Conservation (phyloP, 2,797 vertebrate genomes). For the Coccyzus lansbergi region DNA sequence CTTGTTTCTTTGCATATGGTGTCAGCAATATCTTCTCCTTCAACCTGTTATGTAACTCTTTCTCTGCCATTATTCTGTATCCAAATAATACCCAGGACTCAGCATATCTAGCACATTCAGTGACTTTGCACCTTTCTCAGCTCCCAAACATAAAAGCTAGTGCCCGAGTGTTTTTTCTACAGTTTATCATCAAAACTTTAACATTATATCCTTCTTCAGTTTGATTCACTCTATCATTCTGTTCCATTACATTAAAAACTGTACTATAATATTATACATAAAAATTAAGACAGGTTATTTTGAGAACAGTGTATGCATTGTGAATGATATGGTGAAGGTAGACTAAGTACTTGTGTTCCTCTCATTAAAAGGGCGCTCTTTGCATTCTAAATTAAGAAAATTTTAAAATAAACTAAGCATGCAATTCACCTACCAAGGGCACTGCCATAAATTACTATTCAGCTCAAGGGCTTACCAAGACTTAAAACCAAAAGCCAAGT, state of each 20-base stretch:
- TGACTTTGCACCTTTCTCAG: not conserved
- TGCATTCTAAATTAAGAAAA: not conserved
- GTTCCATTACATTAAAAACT: not conserved
- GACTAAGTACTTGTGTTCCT: not conserved
- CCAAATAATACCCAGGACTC: not conserved
- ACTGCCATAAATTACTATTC: not conserved
- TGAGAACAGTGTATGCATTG: not conserved
- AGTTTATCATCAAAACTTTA: not conserved
- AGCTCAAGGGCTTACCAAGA: not conserved
- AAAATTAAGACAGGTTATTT: not conserved
- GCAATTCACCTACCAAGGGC: not conserved
- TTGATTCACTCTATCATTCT: not conserved
- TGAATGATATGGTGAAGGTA: not conserved
- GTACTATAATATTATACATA: not conserved
- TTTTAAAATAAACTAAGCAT: slow-evolving; percentile 2
- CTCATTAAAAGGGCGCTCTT: not conserved
- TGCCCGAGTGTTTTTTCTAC: not conserved
- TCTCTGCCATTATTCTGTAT: not conserved
- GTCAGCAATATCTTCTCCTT: not conserved
- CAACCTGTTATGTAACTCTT: not conserved
- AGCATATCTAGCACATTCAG: not conserved
- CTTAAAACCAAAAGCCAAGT: not conserved
- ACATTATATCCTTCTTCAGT: not conserved
- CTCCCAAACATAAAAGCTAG: not conserved
- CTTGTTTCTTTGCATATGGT: not conserved